Percentiles rank a stretch among this genome's conserved stretches.
phyloP scores from a whole-genome alignment of 2,888 invertebrate species.

The Drosophila anomalipes region DNA sequence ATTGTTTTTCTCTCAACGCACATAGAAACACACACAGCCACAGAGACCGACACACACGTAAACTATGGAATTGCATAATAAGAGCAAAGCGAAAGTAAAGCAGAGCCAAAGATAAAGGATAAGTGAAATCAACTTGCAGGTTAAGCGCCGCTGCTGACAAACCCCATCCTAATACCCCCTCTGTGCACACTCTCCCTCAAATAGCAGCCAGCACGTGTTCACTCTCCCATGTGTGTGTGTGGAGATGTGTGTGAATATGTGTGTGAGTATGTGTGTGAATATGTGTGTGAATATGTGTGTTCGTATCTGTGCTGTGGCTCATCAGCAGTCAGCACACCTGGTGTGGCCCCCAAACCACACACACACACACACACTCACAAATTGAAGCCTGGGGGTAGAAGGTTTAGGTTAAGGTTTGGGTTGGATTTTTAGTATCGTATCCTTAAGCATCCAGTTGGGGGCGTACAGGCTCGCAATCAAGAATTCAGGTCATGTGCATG shows the following conservation, averaged over 20 bases:
- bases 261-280: constrained; percentile 4
- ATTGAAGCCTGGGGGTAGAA: constrained; percentile 32
- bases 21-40: constrained; percentile 1
- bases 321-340: constrained; percentile 77
- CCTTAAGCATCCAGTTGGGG: constrained; percentile 28
- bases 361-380: constrained; percentile 20
- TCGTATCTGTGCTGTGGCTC: constrained; percentile 42
- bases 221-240: constrained; percentile 12
- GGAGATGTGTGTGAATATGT: constrained; percentile 1
- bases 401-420: constrained; percentile 37
- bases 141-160: constrained; percentile 59
- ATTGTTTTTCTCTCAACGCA: constrained; percentile 65
- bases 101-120: constrained; percentile 60
- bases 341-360: constrained; percentile 28
- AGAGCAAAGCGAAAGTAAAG: constrained; percentile 32
- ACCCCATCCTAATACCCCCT: constrained; percentile 21
- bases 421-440: constrained; percentile 51
- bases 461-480: constrained; percentile 60
- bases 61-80: constrained; percentile 44
- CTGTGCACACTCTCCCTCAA: constrained; percentile 16
- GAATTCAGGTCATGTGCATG: constrained; percentile 84
- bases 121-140: constrained; percentile 81
- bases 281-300: constrained; percentile 7
- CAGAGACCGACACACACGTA: not conserved
- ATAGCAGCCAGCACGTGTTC: constrained; percentile 60